These are phyloP conservation scores for Colostygia pectinataria DNA, from an alignment of 2,888 invertebrate species.

Conservation along the genomic window DNA sequence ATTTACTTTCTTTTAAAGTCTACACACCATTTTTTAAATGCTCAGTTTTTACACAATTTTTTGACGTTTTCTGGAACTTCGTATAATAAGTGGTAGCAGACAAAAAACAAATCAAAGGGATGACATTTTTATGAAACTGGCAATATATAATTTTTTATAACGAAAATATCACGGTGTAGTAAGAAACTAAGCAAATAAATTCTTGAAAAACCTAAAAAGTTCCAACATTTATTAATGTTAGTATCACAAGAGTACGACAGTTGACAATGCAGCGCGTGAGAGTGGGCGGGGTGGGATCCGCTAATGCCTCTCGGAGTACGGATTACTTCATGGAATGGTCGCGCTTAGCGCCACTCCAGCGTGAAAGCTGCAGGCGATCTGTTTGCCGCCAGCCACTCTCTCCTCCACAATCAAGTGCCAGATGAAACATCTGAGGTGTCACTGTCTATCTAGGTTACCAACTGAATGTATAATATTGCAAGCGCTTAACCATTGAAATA, in stretches of 20 bases:
- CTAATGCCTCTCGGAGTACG: constrained; percentile 68
- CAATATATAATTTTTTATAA: too few species aligned
- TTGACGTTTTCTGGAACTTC: too few species aligned
- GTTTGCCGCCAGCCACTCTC: constrained; percentile 59
- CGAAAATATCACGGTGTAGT: too few species aligned
- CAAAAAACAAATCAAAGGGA: too few species aligned
- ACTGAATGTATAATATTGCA: too few species aligned
- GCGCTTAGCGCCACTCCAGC: constrained; percentile 63
- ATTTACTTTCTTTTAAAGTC: too few species aligned
- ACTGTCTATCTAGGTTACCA: constrained; percentile 21
- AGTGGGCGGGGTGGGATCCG: constrained; percentile 41
- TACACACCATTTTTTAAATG: too few species aligned
- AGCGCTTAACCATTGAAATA: too few species aligned
- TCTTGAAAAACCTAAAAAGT: constrained; percentile 17
- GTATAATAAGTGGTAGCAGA: too few species aligned
- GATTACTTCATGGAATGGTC: constrained; percentile 73
- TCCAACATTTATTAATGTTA: constrained; percentile 30
- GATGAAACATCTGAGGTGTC: constrained; percentile 40
- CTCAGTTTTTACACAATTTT: too few species aligned
- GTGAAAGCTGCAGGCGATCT: constrained; percentile 68
- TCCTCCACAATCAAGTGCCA: constrained; percentile 55
- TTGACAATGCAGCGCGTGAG: constrained; percentile 52
- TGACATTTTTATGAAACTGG: too few species aligned
- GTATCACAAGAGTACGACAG: constrained; percentile 54
- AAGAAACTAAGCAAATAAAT: too few species aligned